Evolutionary conservation across 2,888 invertebrate genomes (phyloP).

Genomic region (Electrophaes corylata): DNA sequence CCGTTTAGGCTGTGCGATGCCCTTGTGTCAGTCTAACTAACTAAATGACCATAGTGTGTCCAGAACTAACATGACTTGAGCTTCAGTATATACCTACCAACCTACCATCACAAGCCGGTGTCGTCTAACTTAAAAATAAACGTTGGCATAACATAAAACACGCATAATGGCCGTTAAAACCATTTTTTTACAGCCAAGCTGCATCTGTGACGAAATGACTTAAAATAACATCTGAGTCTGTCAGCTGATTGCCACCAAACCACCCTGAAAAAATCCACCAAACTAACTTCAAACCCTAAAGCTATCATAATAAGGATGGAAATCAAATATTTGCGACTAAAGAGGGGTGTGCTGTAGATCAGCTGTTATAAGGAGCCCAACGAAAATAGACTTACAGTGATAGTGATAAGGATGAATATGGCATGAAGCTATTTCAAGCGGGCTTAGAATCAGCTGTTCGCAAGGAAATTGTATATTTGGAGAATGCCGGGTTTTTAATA

Average conservation of each 20-base stretch:
- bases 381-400: constrained; percentile 1
- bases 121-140: constrained; percentile 11
- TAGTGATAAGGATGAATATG: background rate
- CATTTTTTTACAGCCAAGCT: constrained; percentile 33
- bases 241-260: constrained; percentile 35
- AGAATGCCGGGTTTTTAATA: constrained; percentile 33
- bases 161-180: constrained; percentile 10
- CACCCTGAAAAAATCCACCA: constrained; percentile 21
- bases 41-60: too few relatives aligned
- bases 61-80: too few relatives aligned
- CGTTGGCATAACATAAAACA: constrained; percentile 21
- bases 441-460: constrained; percentile 37
- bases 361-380: constrained; percentile 15
- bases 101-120: too few relatives aligned
- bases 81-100: too few relatives aligned
- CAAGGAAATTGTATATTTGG: constrained; percentile 29
- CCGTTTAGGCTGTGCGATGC: too few relatives aligned
- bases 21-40: too few relatives aligned
- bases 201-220: constrained; percentile 35
- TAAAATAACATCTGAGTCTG: constrained; percentile 36
- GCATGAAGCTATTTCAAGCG: background rate
- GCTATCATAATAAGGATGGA: background rate
- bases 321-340: background rate
- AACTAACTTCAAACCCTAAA: background rate
- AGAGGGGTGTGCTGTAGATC: constrained; percentile 17